Conservation (phyloP, 2,797 vertebrate species). For the Sebastes taczanowskii region DNA sequence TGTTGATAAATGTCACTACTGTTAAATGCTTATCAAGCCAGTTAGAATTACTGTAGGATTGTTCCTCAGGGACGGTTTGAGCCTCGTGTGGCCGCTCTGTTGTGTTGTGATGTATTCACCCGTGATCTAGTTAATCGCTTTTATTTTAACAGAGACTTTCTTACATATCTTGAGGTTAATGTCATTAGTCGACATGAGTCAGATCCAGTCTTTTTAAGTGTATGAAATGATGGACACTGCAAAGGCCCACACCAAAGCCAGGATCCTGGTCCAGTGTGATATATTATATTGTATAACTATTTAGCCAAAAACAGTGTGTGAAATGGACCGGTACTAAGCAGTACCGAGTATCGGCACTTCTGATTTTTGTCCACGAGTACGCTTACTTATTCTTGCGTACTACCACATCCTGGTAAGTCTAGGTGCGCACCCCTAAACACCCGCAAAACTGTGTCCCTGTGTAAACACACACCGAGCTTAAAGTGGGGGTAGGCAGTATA, state of each 20-base stretch:
- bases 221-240: conserved; percentile 9
- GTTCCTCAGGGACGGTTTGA: conserved; percentile 40
- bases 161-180: conserved; percentile 33
- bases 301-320: background rate
- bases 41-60: conserved; percentile 43
- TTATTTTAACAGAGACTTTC: conserved; percentile 26
- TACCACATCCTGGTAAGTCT: too few relatives aligned
- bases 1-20: conserved; percentile 74
- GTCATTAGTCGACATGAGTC: conserved; percentile 22
- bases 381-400: too few relatives aligned
- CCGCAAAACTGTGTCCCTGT: too few relatives aligned
- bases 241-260: background rate
- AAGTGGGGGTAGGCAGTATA: too few relatives aligned
- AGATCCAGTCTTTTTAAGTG: conserved; percentile 14
- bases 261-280: background rate
- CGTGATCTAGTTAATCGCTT: conserved; percentile 37
- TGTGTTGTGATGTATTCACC: conserved; percentile 36
- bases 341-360: fast-evolving
- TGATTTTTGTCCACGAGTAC: too few relatives aligned
- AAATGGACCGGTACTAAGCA: too few relatives aligned
- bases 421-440: too few relatives aligned
- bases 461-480: too few relatives aligned
- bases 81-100: conserved; percentile 21
- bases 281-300: background rate
- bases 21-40: conserved; percentile 59